Evolutionary conservation across 2,113 vertebrate genomes (phyloP), one percentile per base, ranked within the genome.

Genomic region (Chaetodon auriga): DNA sequence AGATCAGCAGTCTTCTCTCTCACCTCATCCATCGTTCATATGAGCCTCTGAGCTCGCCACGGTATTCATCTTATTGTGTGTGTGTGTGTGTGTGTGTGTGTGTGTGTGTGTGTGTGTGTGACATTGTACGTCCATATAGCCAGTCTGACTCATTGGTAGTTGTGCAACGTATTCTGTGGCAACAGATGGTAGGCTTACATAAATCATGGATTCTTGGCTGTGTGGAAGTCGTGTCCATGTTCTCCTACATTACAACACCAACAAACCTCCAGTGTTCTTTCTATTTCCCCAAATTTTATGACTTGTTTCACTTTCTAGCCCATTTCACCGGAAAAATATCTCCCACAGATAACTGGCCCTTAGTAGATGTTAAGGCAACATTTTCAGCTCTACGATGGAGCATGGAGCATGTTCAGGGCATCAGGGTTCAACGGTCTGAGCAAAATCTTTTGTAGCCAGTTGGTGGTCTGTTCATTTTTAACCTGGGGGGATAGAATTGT

Each of bases 11-110:
- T 73, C 87, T 61, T 80, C 83, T 90, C 82, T 77, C 57, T 91
- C 90, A 89, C 91, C 90, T 93, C 93, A 91, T 94, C 84, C 92
- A 93, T 94, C 89, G 89, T 92, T 87, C 88, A 91, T 82, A 84
- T 89, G 90, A 94, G 89, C 86, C 78, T 58, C 58, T 75, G 64
- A 87, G 85, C 70, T 87, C 60, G 35, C 81, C 81, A 66, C 19
- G 14, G 78, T 58, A 86, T 92, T 85, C 71, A 75, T 87, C 85
- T 81, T 72, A 65, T 54, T 74, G 41, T 72, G 13, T 16, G 36
- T 81, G 55, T 60, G 23, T 57, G 71, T 74, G 68, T 72, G 13
- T 16, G 36, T 81, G 55, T 60, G 23, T 57, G 71, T 74, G 68
- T 35, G 81, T 66, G 48, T 58, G 70, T 21, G 81, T 35, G 23